Conservation (phyloP, 1,140 invertebrate genomes). For the Elysia chlorotica region DNA sequence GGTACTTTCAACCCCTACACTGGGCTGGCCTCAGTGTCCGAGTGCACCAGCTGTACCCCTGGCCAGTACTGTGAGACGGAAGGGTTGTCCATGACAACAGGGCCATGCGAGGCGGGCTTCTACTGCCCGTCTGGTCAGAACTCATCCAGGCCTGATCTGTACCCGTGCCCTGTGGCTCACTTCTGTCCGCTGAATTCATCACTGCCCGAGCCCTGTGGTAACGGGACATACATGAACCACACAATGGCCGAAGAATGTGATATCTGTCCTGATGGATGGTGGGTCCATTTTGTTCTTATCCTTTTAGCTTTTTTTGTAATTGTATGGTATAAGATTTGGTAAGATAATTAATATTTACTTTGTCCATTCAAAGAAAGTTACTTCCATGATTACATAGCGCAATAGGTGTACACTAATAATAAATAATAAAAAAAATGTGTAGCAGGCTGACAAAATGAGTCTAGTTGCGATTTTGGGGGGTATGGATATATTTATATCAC, state of each 20-base stretch:
- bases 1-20: conserved; percentile 51
- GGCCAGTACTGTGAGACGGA: conserved; percentile 47
- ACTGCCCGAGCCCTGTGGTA: conserved; percentile 46
- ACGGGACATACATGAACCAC: conserved; percentile 58
- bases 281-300: no score
- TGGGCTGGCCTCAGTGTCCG: conserved; percentile 34
- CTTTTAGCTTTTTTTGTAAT: no score
- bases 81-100: conserved; percentile 46
- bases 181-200: conserved; percentile 50
- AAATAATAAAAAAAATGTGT: no score
- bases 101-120: conserved; percentile 47
- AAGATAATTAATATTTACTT: no score
- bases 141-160: conserved; percentile 38
- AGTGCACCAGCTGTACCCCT: conserved; percentile 44
- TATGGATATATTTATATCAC: no score
- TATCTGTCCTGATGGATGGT: conserved; percentile 55
- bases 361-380: no score
- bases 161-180: conserved; percentile 41
- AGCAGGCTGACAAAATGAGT: no score
- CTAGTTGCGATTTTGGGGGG: no score
- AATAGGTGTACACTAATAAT: no score
- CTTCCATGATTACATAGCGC: no score
- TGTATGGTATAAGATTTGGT: no score
- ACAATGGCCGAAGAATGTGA: conserved; percentile 48
- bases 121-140: conserved; percentile 54